A percentile compares a stretch with the other conserved stretches of the same genome.
phyloP scores from a whole-genome alignment of 2,888 invertebrate species.

The Lasioglossum marginatum region DNA sequence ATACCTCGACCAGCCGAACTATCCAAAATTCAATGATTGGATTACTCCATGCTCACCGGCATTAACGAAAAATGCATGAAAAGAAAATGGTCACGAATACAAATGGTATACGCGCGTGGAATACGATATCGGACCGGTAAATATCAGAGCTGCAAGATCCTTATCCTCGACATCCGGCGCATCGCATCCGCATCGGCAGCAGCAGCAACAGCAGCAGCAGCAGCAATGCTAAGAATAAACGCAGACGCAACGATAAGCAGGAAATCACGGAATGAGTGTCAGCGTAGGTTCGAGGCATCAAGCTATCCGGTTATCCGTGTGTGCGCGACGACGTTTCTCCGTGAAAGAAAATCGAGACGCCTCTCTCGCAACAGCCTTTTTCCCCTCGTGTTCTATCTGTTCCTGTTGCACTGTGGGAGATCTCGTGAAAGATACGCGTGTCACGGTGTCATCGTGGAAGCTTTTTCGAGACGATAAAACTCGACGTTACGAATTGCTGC shows the following conservation, averaged over 20 bases:
- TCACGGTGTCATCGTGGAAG: constrained; percentile 41
- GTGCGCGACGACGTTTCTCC: background rate
- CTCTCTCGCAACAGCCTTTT: constrained; percentile 2
- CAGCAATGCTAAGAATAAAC: constrained; percentile 31
- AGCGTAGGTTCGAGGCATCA: constrained; percentile 28
- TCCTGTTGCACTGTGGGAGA: background rate
- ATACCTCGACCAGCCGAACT: background rate
- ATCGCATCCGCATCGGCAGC: background rate
- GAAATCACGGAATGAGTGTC: constrained; percentile 54
- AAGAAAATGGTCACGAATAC: constrained; percentile 1
- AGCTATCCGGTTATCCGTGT: constrained; percentile 30
- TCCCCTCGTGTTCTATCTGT: background rate
- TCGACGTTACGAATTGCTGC: constrained; percentile 42
- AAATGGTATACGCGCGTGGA: background rate
- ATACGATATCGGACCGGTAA: background rate
- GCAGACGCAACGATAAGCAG: constrained; percentile 50
- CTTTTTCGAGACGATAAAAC: constrained; percentile 45
- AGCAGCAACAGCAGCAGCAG: background rate
- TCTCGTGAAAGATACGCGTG: constrained; percentile 50
- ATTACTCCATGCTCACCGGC: background rate
- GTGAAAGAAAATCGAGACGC: constrained; percentile 42
- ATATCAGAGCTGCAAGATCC: background rate
- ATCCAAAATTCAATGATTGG: background rate
- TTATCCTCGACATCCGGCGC: background rate
- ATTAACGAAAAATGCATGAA: background rate